phyloP scores from a whole-genome alignment of 2,113 vertebrate genomes.

The Menidia beryllina region DNA sequence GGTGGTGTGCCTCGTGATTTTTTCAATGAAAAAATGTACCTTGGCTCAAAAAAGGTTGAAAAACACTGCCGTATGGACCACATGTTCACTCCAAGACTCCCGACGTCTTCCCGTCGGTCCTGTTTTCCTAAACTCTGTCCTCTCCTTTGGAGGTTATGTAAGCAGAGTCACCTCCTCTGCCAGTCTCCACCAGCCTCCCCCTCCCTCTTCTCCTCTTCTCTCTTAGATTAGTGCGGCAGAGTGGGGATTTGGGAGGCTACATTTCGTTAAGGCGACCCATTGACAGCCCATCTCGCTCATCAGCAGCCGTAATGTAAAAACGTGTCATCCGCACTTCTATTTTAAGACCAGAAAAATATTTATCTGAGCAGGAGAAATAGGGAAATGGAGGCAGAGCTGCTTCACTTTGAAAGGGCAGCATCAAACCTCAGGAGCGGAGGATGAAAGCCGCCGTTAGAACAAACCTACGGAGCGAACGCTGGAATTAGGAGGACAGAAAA shows the following conservation, averaged over 20 bases:
- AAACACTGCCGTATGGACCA: too few relatives aligned
- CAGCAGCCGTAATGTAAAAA: slow-evolving; percentile 47
- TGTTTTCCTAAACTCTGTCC: neutral
- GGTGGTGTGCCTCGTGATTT: too few relatives aligned
- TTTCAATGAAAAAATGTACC: too few relatives aligned
- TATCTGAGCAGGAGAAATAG: slow-evolving; percentile 20
- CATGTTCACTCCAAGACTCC: neutral
- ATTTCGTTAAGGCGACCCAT: slow-evolving; percentile 44
- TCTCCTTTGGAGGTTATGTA: slow-evolving; percentile 8
- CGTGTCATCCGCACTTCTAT: slow-evolving; percentile 46
- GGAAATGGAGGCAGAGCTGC: slow-evolving; percentile 10
- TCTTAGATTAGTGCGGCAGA: slow-evolving; percentile 53
- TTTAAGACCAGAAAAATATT: slow-evolving; percentile 49
- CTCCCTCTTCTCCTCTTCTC: slow-evolving; percentile 22
- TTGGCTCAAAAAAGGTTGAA: too few relatives aligned
- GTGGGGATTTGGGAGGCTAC: slow-evolving; percentile 55
- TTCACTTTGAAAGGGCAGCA: slow-evolving; percentile 16
- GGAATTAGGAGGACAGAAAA: neutral
- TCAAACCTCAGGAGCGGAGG: slow-evolving; percentile 17
- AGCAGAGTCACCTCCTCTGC: slow-evolving; percentile 21
- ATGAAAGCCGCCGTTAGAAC: slow-evolving; percentile 1
- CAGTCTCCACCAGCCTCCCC: slow-evolving; percentile 18
- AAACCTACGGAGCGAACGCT: slow-evolving; percentile 3
- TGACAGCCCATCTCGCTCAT: slow-evolving; percentile 51
- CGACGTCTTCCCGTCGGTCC: neutral